Evolutionary conservation across 2,113 vertebrate species (phyloP).

Genomic region (Erythrocebus patas): DNA sequence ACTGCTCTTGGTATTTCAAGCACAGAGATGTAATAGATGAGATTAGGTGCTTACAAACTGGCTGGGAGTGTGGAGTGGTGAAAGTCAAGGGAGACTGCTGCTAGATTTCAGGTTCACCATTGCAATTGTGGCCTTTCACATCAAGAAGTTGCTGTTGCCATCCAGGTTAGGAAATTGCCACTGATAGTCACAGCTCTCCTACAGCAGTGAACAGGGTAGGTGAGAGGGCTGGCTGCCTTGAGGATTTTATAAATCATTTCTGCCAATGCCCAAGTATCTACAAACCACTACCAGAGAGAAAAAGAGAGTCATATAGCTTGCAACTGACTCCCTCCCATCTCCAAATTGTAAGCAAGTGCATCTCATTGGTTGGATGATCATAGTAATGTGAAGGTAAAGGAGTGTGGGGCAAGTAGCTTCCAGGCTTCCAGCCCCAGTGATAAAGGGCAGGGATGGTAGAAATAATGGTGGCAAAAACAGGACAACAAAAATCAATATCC

Average conservation of each 20-base stretch:
- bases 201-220: accelerated
- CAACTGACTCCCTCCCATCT: not conserved
- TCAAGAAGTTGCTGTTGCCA: no score
- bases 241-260: not conserved
- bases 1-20: not conserved
- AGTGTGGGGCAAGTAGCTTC: not conserved
- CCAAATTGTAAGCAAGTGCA: not conserved
- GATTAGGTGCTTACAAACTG: not conserved
- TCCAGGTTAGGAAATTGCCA: not conserved
- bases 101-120: not conserved
- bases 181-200: not conserved
- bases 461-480: not conserved
- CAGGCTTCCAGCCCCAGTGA: not conserved
- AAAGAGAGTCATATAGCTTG: not conserved
- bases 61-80: not conserved
- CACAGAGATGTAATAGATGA: not conserved
- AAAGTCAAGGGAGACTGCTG: not conserved
- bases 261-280: not conserved
- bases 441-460: not conserved
- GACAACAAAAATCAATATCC: not conserved
- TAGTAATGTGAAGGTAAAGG: not conserved
- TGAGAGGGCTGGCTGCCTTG: no score
- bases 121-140: not conserved
- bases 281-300: not conserved
- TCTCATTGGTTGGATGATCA: not conserved